Evolutionary conservation across 1,140 invertebrate species (phyloP).

Genomic region (Bombus pascuorum): DNA sequence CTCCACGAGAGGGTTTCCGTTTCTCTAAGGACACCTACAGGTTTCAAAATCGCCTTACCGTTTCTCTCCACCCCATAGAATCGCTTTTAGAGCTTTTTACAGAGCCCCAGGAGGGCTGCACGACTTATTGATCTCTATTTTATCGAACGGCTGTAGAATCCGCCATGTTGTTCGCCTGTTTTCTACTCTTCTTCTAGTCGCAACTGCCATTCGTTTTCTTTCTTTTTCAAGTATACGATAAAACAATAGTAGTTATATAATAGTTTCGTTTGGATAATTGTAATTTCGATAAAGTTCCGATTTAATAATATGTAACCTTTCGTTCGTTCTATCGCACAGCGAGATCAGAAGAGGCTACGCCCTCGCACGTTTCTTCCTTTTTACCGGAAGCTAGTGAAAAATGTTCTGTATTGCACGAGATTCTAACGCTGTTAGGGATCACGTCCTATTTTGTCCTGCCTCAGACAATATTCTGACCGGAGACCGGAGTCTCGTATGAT

Average conservation of each 20-base stretch:
- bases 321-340: neutral
- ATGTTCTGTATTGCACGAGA: neutral
- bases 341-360: neutral
- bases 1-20: neutral
- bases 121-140: neutral
- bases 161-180: neutral
- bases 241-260: neutral
- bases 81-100: neutral
- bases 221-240: neutral
- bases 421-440: neutral
- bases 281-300: neutral
- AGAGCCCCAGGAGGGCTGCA: neutral
- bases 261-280: neutral
- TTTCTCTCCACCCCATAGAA: neutral
- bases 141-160: constrained; percentile 6
- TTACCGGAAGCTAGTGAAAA: neutral
- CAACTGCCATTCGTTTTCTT: constrained; percentile 49
- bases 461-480: neutral
- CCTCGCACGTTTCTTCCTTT: neutral
- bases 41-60: neutral
- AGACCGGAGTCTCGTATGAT: neutral
- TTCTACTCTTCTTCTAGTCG: constrained; percentile 47
- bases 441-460: neutral
- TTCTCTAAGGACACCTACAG: neutral
- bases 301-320: neutral